A percentile compares a stretch with the other conserved stretches of the same genome.
Conservation (phyloP, 2,888 invertebrate genomes). For the Ametastegia equiseti region DNA sequence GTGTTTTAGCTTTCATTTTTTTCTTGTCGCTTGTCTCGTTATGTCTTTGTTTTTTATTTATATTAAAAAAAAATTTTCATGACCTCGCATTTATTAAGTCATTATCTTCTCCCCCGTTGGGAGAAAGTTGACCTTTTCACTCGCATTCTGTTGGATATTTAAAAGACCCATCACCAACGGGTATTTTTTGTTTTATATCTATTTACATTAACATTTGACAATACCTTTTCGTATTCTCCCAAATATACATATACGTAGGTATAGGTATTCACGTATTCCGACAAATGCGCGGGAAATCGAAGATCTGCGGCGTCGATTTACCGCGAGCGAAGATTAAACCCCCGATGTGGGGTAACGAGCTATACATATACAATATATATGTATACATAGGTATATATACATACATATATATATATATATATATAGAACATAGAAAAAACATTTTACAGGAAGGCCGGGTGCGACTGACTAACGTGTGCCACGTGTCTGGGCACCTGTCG, state of each 20-base stretch:
- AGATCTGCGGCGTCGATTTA: not conserved
- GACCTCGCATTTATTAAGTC: not conserved
- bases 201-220: too few relatives aligned
- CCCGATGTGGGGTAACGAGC: slow-evolving; percentile 20
- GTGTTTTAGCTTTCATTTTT: not conserved
- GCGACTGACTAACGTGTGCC: slow-evolving; percentile 37
- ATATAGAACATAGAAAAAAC: slow-evolving; percentile 10
- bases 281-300: slow-evolving; percentile 21
- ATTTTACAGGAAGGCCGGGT: slow-evolving; percentile 43
- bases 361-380: too few relatives aligned
- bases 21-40: too few relatives aligned
- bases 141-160: slow-evolving; percentile 8
- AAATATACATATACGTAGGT: not conserved
- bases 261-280: not conserved
- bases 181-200: not conserved
- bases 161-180: not conserved
- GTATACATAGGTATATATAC: not conserved
- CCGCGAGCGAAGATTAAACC: not conserved
- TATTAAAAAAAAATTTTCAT: not conserved
- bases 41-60: not conserved
- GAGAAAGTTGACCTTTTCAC: slow-evolving; percentile 59
- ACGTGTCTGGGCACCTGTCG: slow-evolving; percentile 45
- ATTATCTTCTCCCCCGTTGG: slow-evolving; percentile 14
- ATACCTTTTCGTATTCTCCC: not conserved
- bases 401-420: not conserved